Base-by-base conservation (phyloP, 1,140 invertebrate species). In the Cheumatopsyche charites region DNA sequence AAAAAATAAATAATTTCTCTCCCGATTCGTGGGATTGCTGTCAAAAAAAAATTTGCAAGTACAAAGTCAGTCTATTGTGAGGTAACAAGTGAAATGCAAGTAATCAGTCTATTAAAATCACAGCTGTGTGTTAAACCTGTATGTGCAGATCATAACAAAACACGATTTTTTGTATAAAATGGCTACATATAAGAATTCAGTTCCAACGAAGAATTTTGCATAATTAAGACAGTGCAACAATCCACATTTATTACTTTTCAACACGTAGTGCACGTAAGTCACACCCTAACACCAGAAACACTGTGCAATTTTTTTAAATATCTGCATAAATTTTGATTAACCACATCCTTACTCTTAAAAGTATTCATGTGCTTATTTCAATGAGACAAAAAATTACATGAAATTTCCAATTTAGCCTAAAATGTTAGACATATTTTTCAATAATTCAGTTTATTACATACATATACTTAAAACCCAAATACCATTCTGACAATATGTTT, bases 371-470 rank as follows among this genome's bases (percentile, higher is more conserved):
- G 62, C 29, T 66, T 55, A 65, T 7, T n/a, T 29, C 19, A 43
- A 19, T 4, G 21, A 70, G 17, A 21, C 17, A 65, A 26, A 36
- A 15, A 71, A 73, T 62, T 65, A 62, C 47, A 21, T 26, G 68
- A 72, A 47, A 63, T 29, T 43, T 71, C 71, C 70, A 69, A 41
- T 70, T n/a, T 52, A 26, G 52, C 49, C 25, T 75, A 72, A 80
- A 49, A 67, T 80, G 81, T 81, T 81, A 82, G 82, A 82, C 79
- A 80, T 82, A 82, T 82, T 81, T 80, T 83, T 82, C 82, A 79
- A 82, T 82, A 79, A 82, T 82, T 82, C 81, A 83, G 82, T 82
- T 82, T 83, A 82, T 82, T 82, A 83, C 82, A 52, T 52, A 52
- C 15, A 52, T 52, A 52, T 19, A 17, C 19, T 47, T 52, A 17